phyloP scores from a whole-genome alignment of 2,888 invertebrate genomes.

The Philereme transversata region DNA sequence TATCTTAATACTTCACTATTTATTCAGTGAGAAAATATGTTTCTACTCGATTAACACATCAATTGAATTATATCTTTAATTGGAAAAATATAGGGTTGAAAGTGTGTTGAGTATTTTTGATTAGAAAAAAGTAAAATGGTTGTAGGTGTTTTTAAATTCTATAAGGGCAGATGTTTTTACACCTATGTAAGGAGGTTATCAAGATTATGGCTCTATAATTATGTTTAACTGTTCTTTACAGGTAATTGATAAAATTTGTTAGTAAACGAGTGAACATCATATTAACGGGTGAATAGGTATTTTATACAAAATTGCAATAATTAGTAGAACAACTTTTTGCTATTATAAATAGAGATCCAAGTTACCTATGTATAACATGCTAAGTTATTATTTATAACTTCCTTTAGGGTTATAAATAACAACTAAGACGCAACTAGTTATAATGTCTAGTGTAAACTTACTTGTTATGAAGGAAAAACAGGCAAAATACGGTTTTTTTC shows the following conservation, averaged over 20 bases:
- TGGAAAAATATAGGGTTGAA: constrained; percentile 4
- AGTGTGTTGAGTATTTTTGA: neutral
- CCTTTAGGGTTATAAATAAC: too few relatives aligned
- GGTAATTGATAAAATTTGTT: constrained; percentile 38
- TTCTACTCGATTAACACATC: constrained; percentile 3
- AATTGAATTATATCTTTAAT: constrained; percentile 7
- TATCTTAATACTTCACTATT: constrained; percentile 32
- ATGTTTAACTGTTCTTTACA: constrained; percentile 21
- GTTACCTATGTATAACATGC: too few relatives aligned
- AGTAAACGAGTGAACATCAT: constrained; percentile 30
- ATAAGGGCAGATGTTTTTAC: constrained; percentile 21
- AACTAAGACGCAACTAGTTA: too few relatives aligned
- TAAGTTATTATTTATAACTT: too few relatives aligned
- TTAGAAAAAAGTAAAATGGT: constrained; percentile 10
- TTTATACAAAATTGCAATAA: constrained; percentile 14
- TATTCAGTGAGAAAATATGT: constrained; percentile 27
- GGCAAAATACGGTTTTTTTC: too few relatives aligned
- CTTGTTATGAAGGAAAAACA: too few relatives aligned
- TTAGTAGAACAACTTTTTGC: constrained; percentile 1
- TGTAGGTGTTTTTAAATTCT: constrained; percentile 13
- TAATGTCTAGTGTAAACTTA: too few relatives aligned
- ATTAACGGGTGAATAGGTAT: constrained; percentile 23
- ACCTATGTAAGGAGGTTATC: constrained; percentile 28
- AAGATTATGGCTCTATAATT: constrained; percentile 19
- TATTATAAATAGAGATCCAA: neutral